Evolutionary conservation across 2,888 invertebrate genomes (phyloP), one percentile per base, ranked within the genome.

Genomic region (Heterodera filipjevi): DNA sequence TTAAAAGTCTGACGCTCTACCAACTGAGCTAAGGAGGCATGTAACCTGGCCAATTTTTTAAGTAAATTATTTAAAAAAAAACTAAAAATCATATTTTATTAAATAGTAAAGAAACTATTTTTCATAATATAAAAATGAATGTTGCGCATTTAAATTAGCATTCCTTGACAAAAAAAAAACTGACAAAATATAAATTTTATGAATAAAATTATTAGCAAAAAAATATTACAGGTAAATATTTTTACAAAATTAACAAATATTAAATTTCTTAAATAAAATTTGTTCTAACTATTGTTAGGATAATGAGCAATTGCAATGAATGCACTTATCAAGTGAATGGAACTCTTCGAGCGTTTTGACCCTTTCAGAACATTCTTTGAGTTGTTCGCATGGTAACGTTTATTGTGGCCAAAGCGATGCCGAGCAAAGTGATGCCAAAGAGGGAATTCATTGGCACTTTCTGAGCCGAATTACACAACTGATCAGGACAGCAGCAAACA

Each of bases 401-500:
- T 59, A 59, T 27, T 59, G 27, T 10, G 6, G n/a, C n/a, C 59
- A 59, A 27, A 59, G 59, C 27, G 10, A 27, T 59, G 27, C 59
- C 59, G 27, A 59, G 5, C 27, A 59, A 59, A 59, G 27, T 59
- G 59, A 59, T 59, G 59, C n/a, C 27, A 59, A 59, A 27, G 27
- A 59, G 59, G 59, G 59, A n/a, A 27, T 59, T 27, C 59, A 27
- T 59, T 27, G 59, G 59, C 27, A 59, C 27, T 27, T 59, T 59
- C 22, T 59, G 32, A 3, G 74, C 66, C 14, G 79, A 77, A 76
- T 83, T 83, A 76, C 83, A 83, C 64, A 83, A 75, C 71, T 85
- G 77, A 73, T 84, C 86, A 30, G 83, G 79, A 80, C 87, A 88
- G 68, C 87, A 88, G 71, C 88, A 88, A 73, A 88, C 85, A 78